phyloP scores from a whole-genome alignment of 2,888 invertebrate species.

The Gryllus longicercus region DNA sequence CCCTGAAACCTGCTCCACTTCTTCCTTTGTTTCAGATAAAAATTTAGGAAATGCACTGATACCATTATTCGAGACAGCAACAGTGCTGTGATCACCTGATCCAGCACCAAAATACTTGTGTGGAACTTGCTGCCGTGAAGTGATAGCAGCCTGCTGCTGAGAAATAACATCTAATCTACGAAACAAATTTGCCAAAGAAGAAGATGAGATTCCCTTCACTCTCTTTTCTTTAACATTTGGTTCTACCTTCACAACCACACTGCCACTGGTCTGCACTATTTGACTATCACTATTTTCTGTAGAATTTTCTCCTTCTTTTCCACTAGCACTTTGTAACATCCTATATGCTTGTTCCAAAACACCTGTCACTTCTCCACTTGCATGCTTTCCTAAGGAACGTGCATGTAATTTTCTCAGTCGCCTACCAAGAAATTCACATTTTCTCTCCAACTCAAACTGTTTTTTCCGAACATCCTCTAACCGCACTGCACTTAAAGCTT shows the following conservation, averaged over 20 bases:
- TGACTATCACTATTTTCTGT: not conserved
- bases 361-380: constrained; percentile 73
- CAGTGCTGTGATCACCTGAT: constrained; percentile 44
- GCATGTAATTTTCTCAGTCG: constrained; percentile 74
- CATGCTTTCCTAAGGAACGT: constrained; percentile 69
- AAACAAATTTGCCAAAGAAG: constrained; percentile 58
- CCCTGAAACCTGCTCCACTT: constrained; percentile 61
- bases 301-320: not conserved
- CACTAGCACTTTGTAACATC: constrained; percentile 28
- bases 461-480: constrained; percentile 52
- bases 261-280: not conserved
- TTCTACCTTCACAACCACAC: constrained; percentile 22
- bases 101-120: constrained; percentile 56
- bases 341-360: constrained; percentile 69
- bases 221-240: constrained; percentile 34
- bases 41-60: constrained; percentile 29
- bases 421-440: constrained; percentile 68
- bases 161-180: constrained; percentile 53
- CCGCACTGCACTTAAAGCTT: constrained; percentile 52
- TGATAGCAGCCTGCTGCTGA: constrained; percentile 47
- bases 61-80: constrained; percentile 23
- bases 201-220: constrained; percentile 47
- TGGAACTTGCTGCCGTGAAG: constrained; percentile 44
- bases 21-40: constrained; percentile 37
- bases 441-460: constrained; percentile 63